These are phyloP conservation scores for Colossoma macropomum DNA, from an alignment of 2,113 vertebrate species.

Conservation along the genomic window DNA sequence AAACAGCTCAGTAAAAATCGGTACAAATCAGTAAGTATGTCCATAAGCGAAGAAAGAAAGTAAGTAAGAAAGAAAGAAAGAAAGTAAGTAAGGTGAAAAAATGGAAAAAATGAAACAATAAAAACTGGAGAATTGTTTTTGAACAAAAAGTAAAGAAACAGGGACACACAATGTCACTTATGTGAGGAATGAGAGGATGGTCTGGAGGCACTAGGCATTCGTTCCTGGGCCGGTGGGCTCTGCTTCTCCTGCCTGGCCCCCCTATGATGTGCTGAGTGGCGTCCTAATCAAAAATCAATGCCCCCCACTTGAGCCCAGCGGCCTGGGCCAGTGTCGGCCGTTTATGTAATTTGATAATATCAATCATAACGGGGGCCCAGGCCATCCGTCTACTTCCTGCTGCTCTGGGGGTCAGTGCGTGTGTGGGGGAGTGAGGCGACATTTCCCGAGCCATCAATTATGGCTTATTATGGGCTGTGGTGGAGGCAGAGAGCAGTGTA, in stretches of 20 bases:
- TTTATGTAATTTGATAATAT: constrained; percentile 95
- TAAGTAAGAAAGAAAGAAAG: too few relatives aligned
- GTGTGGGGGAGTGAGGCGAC: constrained; percentile 72
- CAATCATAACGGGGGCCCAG: constrained; percentile 94
- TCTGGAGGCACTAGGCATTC: neutral
- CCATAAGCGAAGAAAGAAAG: too few relatives aligned
- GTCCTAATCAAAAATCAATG: constrained; percentile 95
- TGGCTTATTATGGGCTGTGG: constrained; percentile 90
- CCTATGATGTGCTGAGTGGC: constrained; percentile 81
- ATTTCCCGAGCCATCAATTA: constrained; percentile 94
- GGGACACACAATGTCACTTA: neutral
- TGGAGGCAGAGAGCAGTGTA: constrained; percentile 80
- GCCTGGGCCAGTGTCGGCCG: constrained; percentile 76
- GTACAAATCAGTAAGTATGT: too few relatives aligned
- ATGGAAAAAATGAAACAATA: too few relatives aligned
- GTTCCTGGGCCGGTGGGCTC: constrained; percentile 50
- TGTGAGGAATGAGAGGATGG: neutral
- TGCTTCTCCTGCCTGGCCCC: constrained; percentile 63
- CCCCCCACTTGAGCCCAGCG: constrained; percentile 81
- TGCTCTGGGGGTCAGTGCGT: constrained; percentile 84
- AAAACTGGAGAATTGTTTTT: too few relatives aligned
- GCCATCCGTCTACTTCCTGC: constrained; percentile 91
- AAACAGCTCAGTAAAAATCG: too few relatives aligned
- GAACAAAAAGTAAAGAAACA: neutral
- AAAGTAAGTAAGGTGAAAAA: too few relatives aligned